Percentiles rank a stretch among this genome's conserved stretches.
Evolutionary conservation across 2,888 invertebrate species (phyloP).

Genomic region (Andrena camellia): DNA sequence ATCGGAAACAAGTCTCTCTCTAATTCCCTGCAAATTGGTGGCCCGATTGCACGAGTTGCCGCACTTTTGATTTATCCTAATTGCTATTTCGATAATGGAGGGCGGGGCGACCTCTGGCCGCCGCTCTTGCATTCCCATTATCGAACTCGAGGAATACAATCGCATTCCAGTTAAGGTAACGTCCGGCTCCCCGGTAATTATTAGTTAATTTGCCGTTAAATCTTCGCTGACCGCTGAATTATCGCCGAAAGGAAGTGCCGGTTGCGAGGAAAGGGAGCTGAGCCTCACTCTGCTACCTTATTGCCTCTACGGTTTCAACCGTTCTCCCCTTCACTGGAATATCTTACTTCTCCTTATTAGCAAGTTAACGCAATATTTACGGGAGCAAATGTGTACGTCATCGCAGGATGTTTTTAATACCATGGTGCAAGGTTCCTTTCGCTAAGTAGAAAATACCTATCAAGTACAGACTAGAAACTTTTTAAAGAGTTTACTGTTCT

Average conservation of each 20-base stretch:
- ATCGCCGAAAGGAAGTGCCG: slow-evolving; percentile 59
- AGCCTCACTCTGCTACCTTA: slow-evolving; percentile 22
- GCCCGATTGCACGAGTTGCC: slow-evolving; percentile 76
- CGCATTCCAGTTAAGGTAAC: slow-evolving; percentile 83
- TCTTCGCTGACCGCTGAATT: slow-evolving; percentile 80
- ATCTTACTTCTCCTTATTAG: not conserved
- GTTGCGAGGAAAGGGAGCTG: slow-evolving; percentile 49
- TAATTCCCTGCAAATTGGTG: slow-evolving; percentile 72
- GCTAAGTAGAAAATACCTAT: no score
- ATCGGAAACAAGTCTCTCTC: slow-evolving; percentile 33
- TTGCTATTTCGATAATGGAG: slow-evolving; percentile 85
- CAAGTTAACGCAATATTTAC: not conserved
- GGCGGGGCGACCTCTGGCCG: slow-evolving; percentile 59
- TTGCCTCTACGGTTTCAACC: slow-evolving; percentile 21
- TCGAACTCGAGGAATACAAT: slow-evolving; percentile 84
- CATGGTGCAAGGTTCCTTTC: no score
- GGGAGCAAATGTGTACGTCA: not conserved
- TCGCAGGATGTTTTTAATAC: not conserved
- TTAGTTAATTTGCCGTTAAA: slow-evolving; percentile 84
- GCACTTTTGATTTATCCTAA: slow-evolving; percentile 84
- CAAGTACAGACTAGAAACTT: no score
- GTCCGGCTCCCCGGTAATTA: slow-evolving; percentile 77
- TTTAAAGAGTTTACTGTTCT: no score
- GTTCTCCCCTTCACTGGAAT: not conserved
- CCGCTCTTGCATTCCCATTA: slow-evolving; percentile 84